phyloP scores from a whole-genome alignment of 2,113 vertebrate species.

The Lasiurus cinereus region DNA sequence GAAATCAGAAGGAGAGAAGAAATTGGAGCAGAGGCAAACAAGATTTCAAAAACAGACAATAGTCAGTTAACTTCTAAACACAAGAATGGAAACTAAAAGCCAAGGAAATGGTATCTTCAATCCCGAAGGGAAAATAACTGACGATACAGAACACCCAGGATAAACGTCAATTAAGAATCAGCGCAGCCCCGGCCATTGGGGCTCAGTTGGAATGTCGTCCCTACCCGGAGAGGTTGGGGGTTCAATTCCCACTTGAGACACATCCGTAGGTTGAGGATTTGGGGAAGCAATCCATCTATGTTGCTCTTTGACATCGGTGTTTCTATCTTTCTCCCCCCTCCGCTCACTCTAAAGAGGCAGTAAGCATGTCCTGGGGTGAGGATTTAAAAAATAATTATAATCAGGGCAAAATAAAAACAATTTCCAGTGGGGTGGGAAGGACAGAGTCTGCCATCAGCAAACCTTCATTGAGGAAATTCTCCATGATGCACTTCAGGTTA shows the following conservation, averaged over 20 bases:
- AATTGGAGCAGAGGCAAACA: background rate
- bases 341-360: background rate
- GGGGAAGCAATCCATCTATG: background rate
- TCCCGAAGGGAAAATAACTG: background rate
- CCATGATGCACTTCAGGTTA: background rate
- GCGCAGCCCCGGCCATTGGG: background rate
- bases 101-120: conserved; percentile 4
- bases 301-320: background rate
- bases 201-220: too few species aligned
- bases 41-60: conserved; percentile 26
- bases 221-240: background rate
- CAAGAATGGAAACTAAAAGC: background rate
- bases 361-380: background rate
- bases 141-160: background rate
- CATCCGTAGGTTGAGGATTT: background rate
- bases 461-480: conserved; percentile 30
- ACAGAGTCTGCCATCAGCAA: background rate
- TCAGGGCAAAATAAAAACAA: conserved; percentile 4
- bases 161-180: conserved; percentile 33
- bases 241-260: background rate
- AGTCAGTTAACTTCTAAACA: conserved; percentile 6
- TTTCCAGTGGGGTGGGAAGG: background rate
- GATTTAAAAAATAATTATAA: background rate
- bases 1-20: background rate
- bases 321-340: background rate